A percentile compares a stretch with the other conserved stretches of the same genome.
Evolutionary conservation across 2,888 invertebrate genomes (phyloP).

Genomic region (Acanthococcus lagerstroemiae): DNA sequence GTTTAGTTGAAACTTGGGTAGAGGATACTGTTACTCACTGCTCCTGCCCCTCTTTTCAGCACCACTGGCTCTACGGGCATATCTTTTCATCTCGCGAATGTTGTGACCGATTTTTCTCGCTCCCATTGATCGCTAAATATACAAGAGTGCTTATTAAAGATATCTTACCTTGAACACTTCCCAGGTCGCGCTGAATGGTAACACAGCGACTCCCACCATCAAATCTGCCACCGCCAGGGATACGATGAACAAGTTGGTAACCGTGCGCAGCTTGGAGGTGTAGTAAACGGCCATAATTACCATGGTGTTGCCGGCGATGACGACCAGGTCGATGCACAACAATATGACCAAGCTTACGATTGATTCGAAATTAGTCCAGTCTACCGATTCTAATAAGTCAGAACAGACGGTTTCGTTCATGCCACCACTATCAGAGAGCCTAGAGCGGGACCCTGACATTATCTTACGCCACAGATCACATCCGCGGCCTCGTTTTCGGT

Average conservation of each 20-base stretch:
- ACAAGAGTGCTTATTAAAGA: no score
- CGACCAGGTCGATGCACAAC: constrained; percentile 69
- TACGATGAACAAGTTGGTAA: constrained; percentile 94
- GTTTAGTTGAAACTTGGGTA: no score
- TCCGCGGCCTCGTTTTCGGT: not conserved
- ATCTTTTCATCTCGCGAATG: no score
- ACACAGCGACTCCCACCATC: constrained; percentile 85
- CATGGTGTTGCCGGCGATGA: constrained; percentile 80
- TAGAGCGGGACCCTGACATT: constrained; percentile 4
- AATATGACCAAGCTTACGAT: not conserved
- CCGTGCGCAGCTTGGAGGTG: constrained; percentile 82
- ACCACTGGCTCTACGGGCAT: no score
- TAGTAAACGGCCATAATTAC: constrained; percentile 88
- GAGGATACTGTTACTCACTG: no score
- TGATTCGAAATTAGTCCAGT: constrained; percentile 14
- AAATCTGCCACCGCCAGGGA: constrained; percentile 93
- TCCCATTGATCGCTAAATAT: no score
- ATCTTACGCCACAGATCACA: not conserved
- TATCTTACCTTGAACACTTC: constrained; percentile 73
- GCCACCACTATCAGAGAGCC: not conserved
- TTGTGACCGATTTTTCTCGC: no score
- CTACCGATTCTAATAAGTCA: not conserved
- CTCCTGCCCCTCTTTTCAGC: no score
- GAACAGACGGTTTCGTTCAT: constrained; percentile 16
- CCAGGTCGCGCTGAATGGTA: constrained; percentile 91